phyloP scores from a whole-genome alignment of 2,888 invertebrate species.

The Drosophila rellima region DNA sequence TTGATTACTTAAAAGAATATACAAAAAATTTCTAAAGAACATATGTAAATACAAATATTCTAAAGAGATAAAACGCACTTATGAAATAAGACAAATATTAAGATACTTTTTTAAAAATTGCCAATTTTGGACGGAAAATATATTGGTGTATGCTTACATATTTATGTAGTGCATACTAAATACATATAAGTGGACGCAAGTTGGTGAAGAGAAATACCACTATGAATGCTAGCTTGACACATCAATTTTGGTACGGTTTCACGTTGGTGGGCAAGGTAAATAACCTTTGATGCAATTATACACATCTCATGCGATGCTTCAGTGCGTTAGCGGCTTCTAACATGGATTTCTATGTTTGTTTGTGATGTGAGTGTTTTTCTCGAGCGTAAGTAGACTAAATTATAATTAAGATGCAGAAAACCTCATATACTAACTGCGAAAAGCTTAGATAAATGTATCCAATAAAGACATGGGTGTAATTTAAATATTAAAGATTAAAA shows the following conservation, averaged over 20 bases:
- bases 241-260: conserved; percentile 31
- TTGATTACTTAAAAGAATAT: no score
- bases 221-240: conserved; percentile 10
- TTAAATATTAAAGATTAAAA: conserved; percentile 38
- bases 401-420: conserved; percentile 20
- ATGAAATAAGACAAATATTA: conserved; percentile 3
- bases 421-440: conserved; percentile 28
- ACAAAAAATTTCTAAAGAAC: no score
- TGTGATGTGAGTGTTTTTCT: conserved; percentile 12
- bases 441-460: conserved; percentile 19
- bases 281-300: conserved; percentile 11
- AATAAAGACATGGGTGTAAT: conserved; percentile 19
- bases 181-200: conserved; percentile 21
- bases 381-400: conserved; percentile 16
- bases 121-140: conserved; percentile 47
- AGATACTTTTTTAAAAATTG: conserved; percentile 7
- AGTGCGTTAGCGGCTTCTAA: conserved; percentile 3
- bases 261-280: conserved; percentile 12
- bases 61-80: conserved; percentile 14
- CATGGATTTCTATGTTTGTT: background rate
- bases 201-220: conserved; percentile 20
- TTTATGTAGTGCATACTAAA: background rate
- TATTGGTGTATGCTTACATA: conserved; percentile 1
- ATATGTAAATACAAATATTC: conserved; percentile 13
- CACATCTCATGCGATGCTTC: conserved; percentile 12